Conservation (phyloP, 92 coral and sea anemone genomes). For the Virgularia gustaviana region DNA sequence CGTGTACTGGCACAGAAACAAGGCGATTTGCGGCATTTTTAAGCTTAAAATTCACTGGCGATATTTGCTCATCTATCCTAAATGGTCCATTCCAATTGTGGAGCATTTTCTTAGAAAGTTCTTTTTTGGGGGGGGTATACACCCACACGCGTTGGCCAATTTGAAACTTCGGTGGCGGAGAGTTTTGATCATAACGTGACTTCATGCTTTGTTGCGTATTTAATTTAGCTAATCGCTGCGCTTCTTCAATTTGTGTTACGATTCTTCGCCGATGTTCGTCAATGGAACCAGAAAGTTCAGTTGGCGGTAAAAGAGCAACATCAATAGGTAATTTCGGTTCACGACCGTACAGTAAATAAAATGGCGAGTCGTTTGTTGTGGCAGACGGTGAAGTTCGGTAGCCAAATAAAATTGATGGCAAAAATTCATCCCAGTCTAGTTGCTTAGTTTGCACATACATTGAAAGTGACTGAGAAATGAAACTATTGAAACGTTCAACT, state of each 20-base stretch:
- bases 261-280: conserved; percentile 51
- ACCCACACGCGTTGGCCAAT: conserved; percentile 57
- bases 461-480: conserved; percentile 34
- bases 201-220: conserved; percentile 62
- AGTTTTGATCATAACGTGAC: conserved; percentile 41
- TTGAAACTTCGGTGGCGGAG: conserved; percentile 28
- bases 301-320: conserved; percentile 45
- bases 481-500: conserved; percentile 31
- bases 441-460: conserved; percentile 48
- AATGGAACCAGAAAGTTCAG: conserved; percentile 44
- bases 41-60: conserved; percentile 38
- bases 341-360: conserved; percentile 52
- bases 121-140: conserved; percentile 34
- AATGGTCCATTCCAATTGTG: conserved; percentile 48
- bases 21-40: conserved; percentile 57
- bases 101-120: conserved; percentile 28
- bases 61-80: conserved; percentile 21
- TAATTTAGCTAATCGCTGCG: conserved; percentile 47
- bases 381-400: conserved; percentile 51
- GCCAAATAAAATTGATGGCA: conserved; percentile 36
- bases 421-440: conserved; percentile 44
- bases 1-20: conserved; percentile 48
- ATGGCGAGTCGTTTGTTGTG: conserved; percentile 56
- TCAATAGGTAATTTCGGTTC: conserved; percentile 59
- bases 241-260: conserved; percentile 48